Evolutionary conservation across 2,888 invertebrate species (phyloP), one percentile per base, ranked within the genome.

Genomic region (Diaphora mendica): DNA sequence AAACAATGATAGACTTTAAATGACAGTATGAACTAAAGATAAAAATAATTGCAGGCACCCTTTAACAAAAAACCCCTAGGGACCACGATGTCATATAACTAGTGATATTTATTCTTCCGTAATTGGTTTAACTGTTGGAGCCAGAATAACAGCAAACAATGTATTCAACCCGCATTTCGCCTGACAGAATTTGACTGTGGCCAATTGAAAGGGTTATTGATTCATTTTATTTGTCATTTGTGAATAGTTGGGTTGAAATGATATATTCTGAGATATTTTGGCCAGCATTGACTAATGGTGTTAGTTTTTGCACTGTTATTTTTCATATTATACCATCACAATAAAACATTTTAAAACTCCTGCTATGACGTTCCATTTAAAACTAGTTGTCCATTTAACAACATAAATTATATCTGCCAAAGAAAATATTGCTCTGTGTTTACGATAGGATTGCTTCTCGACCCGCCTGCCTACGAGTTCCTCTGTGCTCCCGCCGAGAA

Each of bases 11-110:
- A 48, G 0, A 7, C 48, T 20, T 20, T 5, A 48, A 15, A 20
- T n/a, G 48, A 7, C 3, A 83, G 84, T 84, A 80, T 64, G 67
- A 66, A 74, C 77, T 79, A 81, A 75, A 79, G 81, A 87, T 83
- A 82, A 86, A 75, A 71, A 78, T n/a, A 72, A 79, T 76, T 74
- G 71, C 51, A 51, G 70, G 76, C 73, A 82, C 66, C 79, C 79
- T 71, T 76, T 23, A 66, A 59, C 78, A 80, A 85, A n/a, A n/a
- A 55, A 3, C 3, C 84, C 85, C 87, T 83, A 62, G 70, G 82
- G 83, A 82, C 77, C 68, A 85, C 64, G 68, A 76, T 76, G 72
- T 76, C 76, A 76, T 85, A 72, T 78, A 79, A 77, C 69, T 70
- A 66, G 74, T 79, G 74, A 70, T 75, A 79, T 55, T 64, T 51